A percentile compares a stretch with the other conserved stretches of the same genome.
Evolutionary conservation across 1,140 invertebrate genomes (phyloP).

Genomic region (Spodoptera frugiperda): DNA sequence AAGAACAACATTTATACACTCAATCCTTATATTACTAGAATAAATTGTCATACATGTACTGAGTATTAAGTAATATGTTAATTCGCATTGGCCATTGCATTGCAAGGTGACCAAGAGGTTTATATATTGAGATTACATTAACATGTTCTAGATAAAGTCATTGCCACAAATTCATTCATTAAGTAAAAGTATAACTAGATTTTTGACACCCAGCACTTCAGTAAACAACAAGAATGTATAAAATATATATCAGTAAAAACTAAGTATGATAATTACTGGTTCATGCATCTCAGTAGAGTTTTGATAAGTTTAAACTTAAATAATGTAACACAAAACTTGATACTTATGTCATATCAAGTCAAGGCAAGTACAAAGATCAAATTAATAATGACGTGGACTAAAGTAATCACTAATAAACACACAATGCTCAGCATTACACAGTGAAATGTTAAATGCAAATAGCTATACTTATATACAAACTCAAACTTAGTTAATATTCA

Average conservation of each 20-base stretch:
- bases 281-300: no score
- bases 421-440: constrained; percentile 44
- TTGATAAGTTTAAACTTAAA: background rate
- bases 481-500: constrained; percentile 1
- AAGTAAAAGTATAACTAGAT: background rate
- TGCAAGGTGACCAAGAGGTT: constrained; percentile 40
- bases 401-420: constrained; percentile 30
- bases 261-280: no score
- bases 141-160: constrained; percentile 22
- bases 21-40: background rate
- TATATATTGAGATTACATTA: constrained; percentile 7
- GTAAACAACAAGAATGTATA: no score
- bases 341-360: constrained; percentile 20
- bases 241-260: no score
- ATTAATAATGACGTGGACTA: constrained; percentile 18
- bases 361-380: constrained; percentile 45
- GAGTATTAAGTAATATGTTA: constrained; percentile 29
- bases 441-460: constrained; percentile 7
- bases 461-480: background rate
- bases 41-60: constrained; percentile 13
- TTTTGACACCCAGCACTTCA: background rate
- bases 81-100: constrained; percentile 28
- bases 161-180: constrained; percentile 6
- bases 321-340: constrained; percentile 7
- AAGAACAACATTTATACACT: background rate